These are phyloP conservation scores for Styela plicata DNA, from an alignment of 23 tunicate species.

Conservation along the genomic window DNA sequence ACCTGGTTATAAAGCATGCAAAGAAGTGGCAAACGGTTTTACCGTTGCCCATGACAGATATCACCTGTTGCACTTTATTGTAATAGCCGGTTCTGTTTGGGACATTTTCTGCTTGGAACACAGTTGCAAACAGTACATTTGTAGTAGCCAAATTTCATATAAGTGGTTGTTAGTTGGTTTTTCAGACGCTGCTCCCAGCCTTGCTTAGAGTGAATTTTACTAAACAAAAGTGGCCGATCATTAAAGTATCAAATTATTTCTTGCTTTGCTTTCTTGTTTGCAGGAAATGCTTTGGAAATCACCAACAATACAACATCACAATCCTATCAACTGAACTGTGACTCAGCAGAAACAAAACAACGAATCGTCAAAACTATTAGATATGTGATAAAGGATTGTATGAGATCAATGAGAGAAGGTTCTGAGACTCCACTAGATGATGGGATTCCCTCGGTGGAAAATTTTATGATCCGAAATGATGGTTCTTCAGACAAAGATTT, in stretches of 20 bases:
- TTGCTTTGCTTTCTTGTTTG: neutral
- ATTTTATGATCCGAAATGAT: neutral
- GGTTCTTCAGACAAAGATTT: neutral
- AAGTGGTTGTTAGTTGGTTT: too few relatives aligned
- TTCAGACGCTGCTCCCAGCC: too few relatives aligned
- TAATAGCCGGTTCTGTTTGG: too few relatives aligned
- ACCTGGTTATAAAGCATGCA: too few relatives aligned
- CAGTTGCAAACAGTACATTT: too few relatives aligned
- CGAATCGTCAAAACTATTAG: conserved; percentile 15
- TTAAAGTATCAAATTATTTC: neutral
- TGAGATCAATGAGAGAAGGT: neutral
- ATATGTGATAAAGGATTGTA: neutral
- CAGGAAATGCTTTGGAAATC: neutral
- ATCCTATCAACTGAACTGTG: neutral
- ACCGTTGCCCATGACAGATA: too few relatives aligned
- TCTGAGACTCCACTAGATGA: neutral
- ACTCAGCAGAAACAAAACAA: conserved; percentile 1
- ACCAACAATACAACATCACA: neutral
- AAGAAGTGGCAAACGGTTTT: too few relatives aligned
- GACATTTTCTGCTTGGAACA: too few relatives aligned
- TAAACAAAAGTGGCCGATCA: neutral
- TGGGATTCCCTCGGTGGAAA: neutral
- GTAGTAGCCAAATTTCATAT: too few relatives aligned
- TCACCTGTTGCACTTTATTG: too few relatives aligned
- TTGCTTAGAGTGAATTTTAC: neutral